Conservation (phyloP, 2,888 invertebrate genomes). For the Drosophila kambysellisi region DNA sequence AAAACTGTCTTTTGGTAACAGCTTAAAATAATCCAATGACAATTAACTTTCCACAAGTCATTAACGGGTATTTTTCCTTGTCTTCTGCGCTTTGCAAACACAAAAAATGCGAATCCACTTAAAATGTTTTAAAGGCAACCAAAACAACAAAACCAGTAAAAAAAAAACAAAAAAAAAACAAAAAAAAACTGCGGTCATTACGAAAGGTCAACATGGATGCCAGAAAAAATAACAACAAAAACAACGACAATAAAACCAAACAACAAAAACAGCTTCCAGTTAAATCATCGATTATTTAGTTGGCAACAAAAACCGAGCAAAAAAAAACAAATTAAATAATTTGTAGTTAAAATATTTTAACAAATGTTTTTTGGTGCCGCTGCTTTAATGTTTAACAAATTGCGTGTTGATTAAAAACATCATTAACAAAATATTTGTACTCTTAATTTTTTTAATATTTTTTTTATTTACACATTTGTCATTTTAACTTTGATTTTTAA, state of each 20-base stretch:
- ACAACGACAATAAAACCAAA: background rate
- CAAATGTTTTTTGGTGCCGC: constrained; percentile 3
- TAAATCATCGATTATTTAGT: constrained; percentile 58
- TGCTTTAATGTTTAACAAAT: constrained; percentile 42
- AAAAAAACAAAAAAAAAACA: constrained; percentile 7
- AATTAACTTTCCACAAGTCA: constrained; percentile 59
- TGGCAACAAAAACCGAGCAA: background rate
- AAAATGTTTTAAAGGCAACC: constrained; percentile 45
- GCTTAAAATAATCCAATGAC: constrained; percentile 18
- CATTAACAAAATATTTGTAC: constrained; percentile 37
- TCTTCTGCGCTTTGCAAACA: background rate
- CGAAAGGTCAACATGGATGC: constrained; percentile 61
- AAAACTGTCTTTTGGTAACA: background rate
- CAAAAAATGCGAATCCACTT: constrained; percentile 57
- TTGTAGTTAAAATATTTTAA: constrained; percentile 24
- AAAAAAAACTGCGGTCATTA: constrained; percentile 49
- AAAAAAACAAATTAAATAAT: constrained; percentile 2
- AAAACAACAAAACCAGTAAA: constrained; percentile 9
- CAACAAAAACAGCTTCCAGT: constrained; percentile 19
- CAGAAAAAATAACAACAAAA: constrained; percentile 5
- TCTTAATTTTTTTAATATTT: background rate
- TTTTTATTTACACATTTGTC: constrained; percentile 13
- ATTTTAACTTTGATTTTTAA: constrained; percentile 12
- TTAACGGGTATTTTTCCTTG: constrained; percentile 35
- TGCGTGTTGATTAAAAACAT: constrained; percentile 47